Percentiles rank a stretch among this genome's conserved stretches.
Evolutionary conservation across 1,140 invertebrate species (phyloP).

Genomic region (Leptopilina clavipes): DNA sequence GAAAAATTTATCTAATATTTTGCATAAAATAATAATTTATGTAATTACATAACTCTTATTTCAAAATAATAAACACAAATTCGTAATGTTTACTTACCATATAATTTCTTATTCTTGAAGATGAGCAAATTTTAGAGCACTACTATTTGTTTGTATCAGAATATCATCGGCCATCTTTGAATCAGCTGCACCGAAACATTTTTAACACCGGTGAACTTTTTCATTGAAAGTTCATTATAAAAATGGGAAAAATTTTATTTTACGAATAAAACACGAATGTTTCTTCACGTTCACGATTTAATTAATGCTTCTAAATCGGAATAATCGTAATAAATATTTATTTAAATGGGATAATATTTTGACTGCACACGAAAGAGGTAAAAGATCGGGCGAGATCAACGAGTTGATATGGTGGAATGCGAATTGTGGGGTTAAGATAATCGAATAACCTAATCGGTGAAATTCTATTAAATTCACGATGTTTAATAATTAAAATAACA

Average conservation of each 20-base stretch:
- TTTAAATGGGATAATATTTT: too few species aligned
- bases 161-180: constrained; percentile 67
- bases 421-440: too few species aligned
- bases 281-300: background rate
- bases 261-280: background rate
- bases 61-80: background rate
- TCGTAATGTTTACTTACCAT: constrained; percentile 25
- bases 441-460: too few species aligned
- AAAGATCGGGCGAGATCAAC: too few species aligned
- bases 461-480: too few species aligned
- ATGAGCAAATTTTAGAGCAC: constrained; percentile 39
- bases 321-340: too few species aligned
- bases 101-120: background rate
- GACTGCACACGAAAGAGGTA: too few species aligned
- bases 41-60: background rate
- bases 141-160: constrained; percentile 68
- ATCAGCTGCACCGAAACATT: constrained; percentile 64
- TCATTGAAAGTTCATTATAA: background rate
- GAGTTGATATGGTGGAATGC: too few species aligned
- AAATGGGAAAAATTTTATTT: background rate
- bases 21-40: background rate
- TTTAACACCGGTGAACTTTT: background rate
- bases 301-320: too few species aligned
- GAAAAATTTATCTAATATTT: constrained; percentile 11
- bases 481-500: too few species aligned